Evolutionary conservation across 2,888 invertebrate species (phyloP).

Genomic region (Apeira syringaria): DNA sequence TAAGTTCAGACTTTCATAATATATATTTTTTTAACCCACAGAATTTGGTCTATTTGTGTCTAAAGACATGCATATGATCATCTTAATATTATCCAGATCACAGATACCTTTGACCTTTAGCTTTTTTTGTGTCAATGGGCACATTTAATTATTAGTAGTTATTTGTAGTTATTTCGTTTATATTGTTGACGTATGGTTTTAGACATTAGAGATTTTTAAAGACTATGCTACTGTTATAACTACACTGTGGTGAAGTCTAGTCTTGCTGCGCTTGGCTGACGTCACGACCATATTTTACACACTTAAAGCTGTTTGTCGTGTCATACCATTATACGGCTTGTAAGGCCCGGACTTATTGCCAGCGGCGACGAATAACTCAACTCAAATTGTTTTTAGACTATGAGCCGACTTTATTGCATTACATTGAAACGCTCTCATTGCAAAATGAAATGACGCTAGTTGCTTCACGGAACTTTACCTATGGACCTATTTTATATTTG

Average conservation of each 20-base stretch:
- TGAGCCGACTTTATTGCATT: slow-evolving; percentile 65
- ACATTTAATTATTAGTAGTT: too few species aligned
- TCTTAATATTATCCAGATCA: too few species aligned
- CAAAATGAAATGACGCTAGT: slow-evolving; percentile 56
- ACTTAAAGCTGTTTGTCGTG: slow-evolving; percentile 83
- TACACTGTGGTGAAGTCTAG: slow-evolving; percentile 54
- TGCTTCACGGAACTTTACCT: slow-evolving; percentile 8
- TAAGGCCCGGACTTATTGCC: slow-evolving; percentile 78
- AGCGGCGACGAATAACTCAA: slow-evolving; percentile 69
- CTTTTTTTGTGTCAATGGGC: too few species aligned
- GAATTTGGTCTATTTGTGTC: too few species aligned
- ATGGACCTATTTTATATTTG: neutral
- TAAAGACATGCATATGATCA: too few species aligned
- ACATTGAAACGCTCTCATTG: slow-evolving; percentile 66
- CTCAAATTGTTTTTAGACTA: slow-evolving; percentile 76
- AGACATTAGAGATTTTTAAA: too few species aligned
- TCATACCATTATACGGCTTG: slow-evolving; percentile 82
- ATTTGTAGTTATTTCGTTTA: too few species aligned
- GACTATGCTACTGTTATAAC: too few species aligned
- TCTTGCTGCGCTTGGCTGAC: slow-evolving; percentile 71
- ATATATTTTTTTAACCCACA: too few species aligned
- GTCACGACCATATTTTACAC: slow-evolving; percentile 79
- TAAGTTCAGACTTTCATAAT: too few species aligned
- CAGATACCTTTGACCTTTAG: too few species aligned
- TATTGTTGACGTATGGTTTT: too few species aligned